These are phyloP conservation scores for Prinia subflava DNA, from an alignment of 2,113 vertebrate genomes.

Conservation along the genomic window DNA sequence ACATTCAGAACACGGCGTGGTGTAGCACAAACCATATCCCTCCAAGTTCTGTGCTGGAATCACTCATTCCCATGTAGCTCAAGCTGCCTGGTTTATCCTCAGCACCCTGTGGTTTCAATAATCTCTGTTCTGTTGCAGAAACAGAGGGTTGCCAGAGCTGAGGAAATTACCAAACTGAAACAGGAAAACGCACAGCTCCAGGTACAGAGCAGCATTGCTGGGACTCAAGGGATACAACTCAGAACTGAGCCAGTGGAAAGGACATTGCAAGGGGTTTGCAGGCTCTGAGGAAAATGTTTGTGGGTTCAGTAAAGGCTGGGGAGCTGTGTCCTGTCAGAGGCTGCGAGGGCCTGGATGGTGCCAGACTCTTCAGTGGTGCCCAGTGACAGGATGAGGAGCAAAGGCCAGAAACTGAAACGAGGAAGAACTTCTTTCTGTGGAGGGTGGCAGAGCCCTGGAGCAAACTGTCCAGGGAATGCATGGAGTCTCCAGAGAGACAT, in stretches of 20 bases:
- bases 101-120: not conserved
- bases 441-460: not conserved
- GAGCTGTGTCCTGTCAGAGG: not conserved
- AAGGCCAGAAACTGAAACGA: not conserved
- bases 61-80: fast-evolving
- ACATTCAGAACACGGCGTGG: fast-evolving
- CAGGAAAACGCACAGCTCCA: conserved; percentile 80
- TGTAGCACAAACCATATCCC: fast-evolving
- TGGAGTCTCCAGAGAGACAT: not conserved
- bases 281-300: not conserved
- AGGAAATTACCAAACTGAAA: conserved; percentile 79
- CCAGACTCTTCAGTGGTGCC: not conserved
- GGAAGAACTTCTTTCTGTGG: not conserved
- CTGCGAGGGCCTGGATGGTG: not conserved
- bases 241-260: not conserved
- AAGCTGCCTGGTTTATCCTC: not conserved
- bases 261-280: not conserved
- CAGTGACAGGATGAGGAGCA: not conserved
- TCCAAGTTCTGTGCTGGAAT: not conserved
- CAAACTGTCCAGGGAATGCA: fast-evolving
- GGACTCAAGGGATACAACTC: not conserved
- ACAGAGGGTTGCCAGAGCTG: conserved; percentile 83
- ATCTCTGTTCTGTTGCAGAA: conserved; percentile 71
- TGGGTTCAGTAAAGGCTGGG: not conserved
- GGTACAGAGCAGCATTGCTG: conserved; percentile 43